Base-by-base conservation (phyloP, 2,888 invertebrate species). In the Ethmia dodecea region DNA sequence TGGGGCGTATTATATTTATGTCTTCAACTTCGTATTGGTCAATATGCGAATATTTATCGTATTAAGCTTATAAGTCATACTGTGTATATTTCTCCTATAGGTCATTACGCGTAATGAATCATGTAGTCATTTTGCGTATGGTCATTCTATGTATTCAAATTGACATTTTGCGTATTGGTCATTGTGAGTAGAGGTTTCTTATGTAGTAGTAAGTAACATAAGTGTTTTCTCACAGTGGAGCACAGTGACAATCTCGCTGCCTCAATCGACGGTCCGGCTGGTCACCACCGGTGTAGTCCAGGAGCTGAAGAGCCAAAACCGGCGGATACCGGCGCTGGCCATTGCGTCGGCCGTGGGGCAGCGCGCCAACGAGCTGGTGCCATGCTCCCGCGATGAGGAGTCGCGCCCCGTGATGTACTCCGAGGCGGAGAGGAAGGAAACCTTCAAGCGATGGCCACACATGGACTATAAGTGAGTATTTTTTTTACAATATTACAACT, bases 401-500 rank as follows among this genome's bases (percentile, higher is more conserved):
- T 65, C 75, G 6, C 57, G 84, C 48, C 78, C 81, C 1, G 79
- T 90, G 39, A 97, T 98, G 97, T 96, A 95, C 70, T 96, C 95
- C 46, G 98, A 98, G 78, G 94, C 95, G 0, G 94, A 95, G 42
- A 88, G 98, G 28, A 89, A 94, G 52, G 93, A 96, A 65, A 97
- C 98, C 0, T 98, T 98, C 77, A 92, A 92, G 47, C 91, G 94
- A 62, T 98, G 97, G 98, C 97, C 97, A 2, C 97, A 97, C 65
- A 96, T 96, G 95, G 95, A 96, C 74, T 97, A 97, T 81, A 97
- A 97, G 95, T 95, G 66, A 84, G 87, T 79, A 14, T 3, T 13
- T n/a, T n/a, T n/a, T n/a, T n/a, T n/a, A n/a, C n/a, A n/a, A n/a
- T n/a, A n/a, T n/a, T n/a, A n/a, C n/a, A n/a, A n/a, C n/a, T n/a